Conservation (phyloP, 2,797 vertebrate genomes). For the Ara ararauna region DNA sequence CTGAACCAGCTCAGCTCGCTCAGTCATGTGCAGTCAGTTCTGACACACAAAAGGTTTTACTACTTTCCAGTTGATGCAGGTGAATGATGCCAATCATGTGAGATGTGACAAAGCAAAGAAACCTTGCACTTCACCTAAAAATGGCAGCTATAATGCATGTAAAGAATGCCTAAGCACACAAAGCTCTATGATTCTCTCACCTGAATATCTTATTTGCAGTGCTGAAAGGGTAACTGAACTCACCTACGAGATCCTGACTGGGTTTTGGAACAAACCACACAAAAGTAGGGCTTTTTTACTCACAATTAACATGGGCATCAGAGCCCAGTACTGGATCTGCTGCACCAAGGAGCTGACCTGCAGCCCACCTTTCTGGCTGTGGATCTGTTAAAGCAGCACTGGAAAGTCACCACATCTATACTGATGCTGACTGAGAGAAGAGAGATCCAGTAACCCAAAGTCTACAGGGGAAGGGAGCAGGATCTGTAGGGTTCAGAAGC, state of each 20-base stretch:
- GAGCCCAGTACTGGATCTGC: neutral
- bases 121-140: neutral
- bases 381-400: neutral
- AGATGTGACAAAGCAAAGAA: neutral
- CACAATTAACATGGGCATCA: neutral
- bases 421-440: neutral
- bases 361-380: neutral
- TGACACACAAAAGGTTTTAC: neutral
- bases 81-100: accelerated
- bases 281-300: neutral
- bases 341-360: neutral
- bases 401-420: neutral
- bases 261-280: neutral
- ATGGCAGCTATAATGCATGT: neutral
- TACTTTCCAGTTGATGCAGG: neutral
- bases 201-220: neutral
- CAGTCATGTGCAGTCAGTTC: neutral
- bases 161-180: neutral
- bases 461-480: neutral
- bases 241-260: neutral
- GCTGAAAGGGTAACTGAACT: neutral
- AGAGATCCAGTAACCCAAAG: neutral
- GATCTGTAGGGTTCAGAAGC: neutral
- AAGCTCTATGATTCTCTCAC: neutral
- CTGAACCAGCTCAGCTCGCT: neutral